phyloP scores from a whole-genome alignment of 2,888 invertebrate genomes.

The Trachelus tabidus region DNA sequence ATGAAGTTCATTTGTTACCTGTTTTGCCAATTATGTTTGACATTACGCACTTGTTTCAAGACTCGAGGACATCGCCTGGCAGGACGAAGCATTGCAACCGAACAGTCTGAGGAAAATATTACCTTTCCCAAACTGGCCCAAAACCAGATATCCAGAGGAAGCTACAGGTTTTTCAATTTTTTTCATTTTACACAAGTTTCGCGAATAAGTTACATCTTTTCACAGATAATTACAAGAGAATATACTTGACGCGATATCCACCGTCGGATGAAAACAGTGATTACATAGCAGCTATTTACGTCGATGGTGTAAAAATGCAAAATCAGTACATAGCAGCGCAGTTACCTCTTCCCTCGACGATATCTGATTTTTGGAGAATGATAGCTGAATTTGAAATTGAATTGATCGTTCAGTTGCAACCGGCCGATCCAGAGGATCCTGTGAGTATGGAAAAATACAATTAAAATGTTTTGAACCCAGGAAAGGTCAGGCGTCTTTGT shows the following conservation, averaged over 20 bases:
- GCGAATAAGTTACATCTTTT: not conserved
- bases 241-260: slow-evolving; percentile 61
- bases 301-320: slow-evolving; percentile 59
- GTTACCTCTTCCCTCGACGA: slow-evolving; percentile 64
- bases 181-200: not conserved
- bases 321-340: slow-evolving; percentile 66
- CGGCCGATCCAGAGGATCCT: slow-evolving; percentile 54
- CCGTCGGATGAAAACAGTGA: slow-evolving; percentile 58
- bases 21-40: not conserved
- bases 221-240: slow-evolving; percentile 42
- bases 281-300: slow-evolving; percentile 66
- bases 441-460: slow-evolving; percentile 39
- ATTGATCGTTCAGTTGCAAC: slow-evolving; percentile 63
- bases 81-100: slow-evolving; percentile 62
- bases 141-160: slow-evolving; percentile 63
- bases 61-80: slow-evolving; percentile 62
- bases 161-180: slow-evolving; percentile 50
- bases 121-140: slow-evolving; percentile 45
- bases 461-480: not conserved
- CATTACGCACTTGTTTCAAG: slow-evolving; percentile 20
- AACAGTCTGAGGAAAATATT: slow-evolving; percentile 25
- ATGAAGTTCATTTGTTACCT: not conserved
- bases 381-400: slow-evolving; percentile 60
- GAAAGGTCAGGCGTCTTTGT: too few relatives aligned
- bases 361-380: slow-evolving; percentile 67